These are phyloP conservation scores for Corythoichthys intestinalis DNA, from an alignment of 2,113 vertebrate species.

Conservation along the genomic window DNA sequence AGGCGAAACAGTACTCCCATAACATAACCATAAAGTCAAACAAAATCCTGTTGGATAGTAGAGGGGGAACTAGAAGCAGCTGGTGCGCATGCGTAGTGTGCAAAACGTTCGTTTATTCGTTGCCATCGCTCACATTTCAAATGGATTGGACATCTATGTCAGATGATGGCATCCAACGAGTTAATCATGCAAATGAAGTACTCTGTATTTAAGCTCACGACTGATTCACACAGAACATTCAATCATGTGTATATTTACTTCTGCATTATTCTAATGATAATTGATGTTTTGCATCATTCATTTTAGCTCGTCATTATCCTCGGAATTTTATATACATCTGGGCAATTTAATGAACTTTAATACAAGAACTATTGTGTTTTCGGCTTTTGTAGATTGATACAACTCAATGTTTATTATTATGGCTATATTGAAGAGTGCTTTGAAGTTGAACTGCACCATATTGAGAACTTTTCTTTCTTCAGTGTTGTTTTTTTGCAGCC, in stretches of 20 bases:
- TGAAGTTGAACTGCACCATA: background rate
- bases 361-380: background rate
- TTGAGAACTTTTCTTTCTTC: background rate
- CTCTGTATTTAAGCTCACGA: background rate
- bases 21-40: constrained; percentile 2
- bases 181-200: background rate
- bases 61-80: background rate
- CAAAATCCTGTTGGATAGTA: background rate
- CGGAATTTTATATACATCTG: background rate
- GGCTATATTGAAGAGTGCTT: background rate
- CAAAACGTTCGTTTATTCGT: no score
- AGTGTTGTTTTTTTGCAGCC: no score
- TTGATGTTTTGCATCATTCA: background rate
- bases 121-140: no score
- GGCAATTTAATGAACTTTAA: background rate
- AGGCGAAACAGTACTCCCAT: background rate
- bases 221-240: background rate
- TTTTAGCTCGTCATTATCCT: background rate
- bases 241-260: background rate
- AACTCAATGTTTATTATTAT: background rate
- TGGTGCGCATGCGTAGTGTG: background rate
- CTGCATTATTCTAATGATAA: background rate
- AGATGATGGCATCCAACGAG: no score
- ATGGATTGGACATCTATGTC: no score
- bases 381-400: background rate